Base-by-base conservation (phyloP, 2,113 vertebrate genomes). In the Thamnaconus septentrionalis region DNA sequence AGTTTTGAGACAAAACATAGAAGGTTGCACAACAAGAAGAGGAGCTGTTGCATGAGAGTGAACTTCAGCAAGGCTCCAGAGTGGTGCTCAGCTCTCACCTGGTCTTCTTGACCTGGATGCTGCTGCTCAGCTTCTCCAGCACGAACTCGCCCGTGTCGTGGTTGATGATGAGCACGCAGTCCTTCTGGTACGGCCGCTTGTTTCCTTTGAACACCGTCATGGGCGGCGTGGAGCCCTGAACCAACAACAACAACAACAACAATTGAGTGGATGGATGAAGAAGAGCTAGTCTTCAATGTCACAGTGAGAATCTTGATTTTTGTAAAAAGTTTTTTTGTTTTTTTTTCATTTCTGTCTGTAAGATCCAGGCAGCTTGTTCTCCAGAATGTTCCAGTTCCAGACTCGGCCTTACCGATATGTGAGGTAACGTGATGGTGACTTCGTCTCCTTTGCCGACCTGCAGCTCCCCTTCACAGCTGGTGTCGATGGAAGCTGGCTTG, bases 191-290 rank as follows among this genome's bases (percentile, higher is more conserved):
- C 0, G 96, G 95, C 44, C 96, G 92, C 82, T 98, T 99, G 89
- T 98, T 98, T 78, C 97, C 97, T 91, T 98, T 99, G 86, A 99
- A 99, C 46, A 99, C 96, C 0, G 97, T 99, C 97, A 98, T 96
- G 4, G 97, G 96, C 66, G 97, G 97, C 6, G 97, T 97, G 64
- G 97, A 99, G 52, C 97, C 96, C 97, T 98, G 61, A 41, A 50
- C 43, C 48, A 9, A 66, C 4, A 54, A 40, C 18, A 41, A 8
- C 0, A 31, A 31, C 18, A 31, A 31, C 18, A 31, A 31, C 2
- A n/a, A n/a, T 31, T 31, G 18, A 31, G 18, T 31, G 18, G 18
- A 31, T 31, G 18, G 18, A 31, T 31, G 18, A 31, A 31, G 18
- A 31, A 31, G 18, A 31, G 18, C 18, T 31, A 31, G 18, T 31